These are phyloP conservation scores for Saccostrea cuccullata DNA, from an alignment of 1,140 invertebrate genomes.

Conservation along the genomic window DNA sequence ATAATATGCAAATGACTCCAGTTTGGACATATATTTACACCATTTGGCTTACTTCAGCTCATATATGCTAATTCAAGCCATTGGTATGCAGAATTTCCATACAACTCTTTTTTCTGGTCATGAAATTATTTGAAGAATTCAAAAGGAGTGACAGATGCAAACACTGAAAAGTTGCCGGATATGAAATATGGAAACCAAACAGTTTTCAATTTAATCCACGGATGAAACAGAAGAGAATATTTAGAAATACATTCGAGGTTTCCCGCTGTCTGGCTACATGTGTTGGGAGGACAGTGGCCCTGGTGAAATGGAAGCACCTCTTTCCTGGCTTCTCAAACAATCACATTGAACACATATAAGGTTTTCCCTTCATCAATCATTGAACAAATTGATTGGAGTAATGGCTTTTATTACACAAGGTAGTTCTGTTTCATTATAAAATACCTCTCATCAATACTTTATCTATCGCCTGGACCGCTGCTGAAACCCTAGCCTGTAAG, in stretches of 20 bases:
- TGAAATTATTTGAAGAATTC: constrained; percentile 18
- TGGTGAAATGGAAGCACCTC: background rate
- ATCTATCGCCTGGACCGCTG: background rate
- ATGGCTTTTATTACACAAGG: constrained; percentile 29
- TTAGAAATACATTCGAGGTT: background rate
- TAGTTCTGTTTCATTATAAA: constrained; percentile 4
- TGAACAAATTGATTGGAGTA: constrained; percentile 28
- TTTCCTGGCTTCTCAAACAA: background rate
- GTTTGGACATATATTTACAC: constrained; percentile 20
- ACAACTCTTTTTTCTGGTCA: background rate
- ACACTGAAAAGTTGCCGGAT: background rate
- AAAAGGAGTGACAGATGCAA: background rate
- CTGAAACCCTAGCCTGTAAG: constrained; percentile 2
- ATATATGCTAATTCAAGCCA: constrained; percentile 20
- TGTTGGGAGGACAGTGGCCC: background rate
- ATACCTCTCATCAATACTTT: constrained; percentile 36
- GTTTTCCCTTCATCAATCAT: constrained; percentile 30
- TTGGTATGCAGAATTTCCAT: background rate
- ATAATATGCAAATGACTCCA: constrained; percentile 29
- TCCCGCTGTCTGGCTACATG: background rate
- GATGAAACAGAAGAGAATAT: background rate
- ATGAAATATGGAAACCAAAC: background rate
- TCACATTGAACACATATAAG: constrained; percentile 3
- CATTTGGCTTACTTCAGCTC: background rate
- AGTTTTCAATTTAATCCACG: background rate